Evolutionary conservation across 1,140 invertebrate species (phyloP).

Genomic region (Camponotus floridanus): DNA sequence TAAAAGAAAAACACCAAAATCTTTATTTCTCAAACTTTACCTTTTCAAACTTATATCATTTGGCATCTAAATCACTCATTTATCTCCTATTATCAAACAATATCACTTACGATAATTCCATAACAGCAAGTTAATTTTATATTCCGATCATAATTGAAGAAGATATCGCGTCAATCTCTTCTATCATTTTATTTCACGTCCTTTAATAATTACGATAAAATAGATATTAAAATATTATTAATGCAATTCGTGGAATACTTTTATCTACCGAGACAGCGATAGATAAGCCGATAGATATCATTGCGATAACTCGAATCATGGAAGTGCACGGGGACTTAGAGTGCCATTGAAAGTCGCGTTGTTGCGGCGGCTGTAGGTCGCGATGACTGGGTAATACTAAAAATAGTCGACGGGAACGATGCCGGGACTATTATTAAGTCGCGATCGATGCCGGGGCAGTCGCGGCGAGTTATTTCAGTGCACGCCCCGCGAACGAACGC

Average conservation of each 20-base stretch:
- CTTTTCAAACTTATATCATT: no score
- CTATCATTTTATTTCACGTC: not conserved
- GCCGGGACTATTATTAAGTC: conserved; percentile 74
- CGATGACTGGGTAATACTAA: conserved; percentile 76
- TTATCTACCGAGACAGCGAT: not conserved
- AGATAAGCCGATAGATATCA: not conserved
- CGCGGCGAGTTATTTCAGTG: conserved; percentile 70
- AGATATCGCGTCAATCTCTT: not conserved
- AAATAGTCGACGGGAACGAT: conserved; percentile 75
- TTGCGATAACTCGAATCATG: conserved; percentile 8
- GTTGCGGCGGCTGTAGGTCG: conserved; percentile 72
- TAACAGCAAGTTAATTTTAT: not conserved
- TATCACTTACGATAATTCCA: not conserved
- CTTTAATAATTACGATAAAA: not conserved
- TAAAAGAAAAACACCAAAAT: no score
- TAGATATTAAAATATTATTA: not conserved
- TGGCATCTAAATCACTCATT: not conserved
- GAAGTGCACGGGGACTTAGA: conserved; percentile 26
- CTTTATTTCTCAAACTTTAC: no score
- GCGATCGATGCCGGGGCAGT: conserved; percentile 74
- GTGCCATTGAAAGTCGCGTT: conserved; percentile 76
- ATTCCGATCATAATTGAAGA: not conserved
- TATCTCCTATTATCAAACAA: not conserved
- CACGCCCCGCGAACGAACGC: conserved; percentile 21
- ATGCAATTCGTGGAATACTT: no score